A percentile compares a stretch with the other conserved stretches of the same genome.
phyloP scores from a whole-genome alignment of 2,888 invertebrate species.

The Seira ritae region DNA sequence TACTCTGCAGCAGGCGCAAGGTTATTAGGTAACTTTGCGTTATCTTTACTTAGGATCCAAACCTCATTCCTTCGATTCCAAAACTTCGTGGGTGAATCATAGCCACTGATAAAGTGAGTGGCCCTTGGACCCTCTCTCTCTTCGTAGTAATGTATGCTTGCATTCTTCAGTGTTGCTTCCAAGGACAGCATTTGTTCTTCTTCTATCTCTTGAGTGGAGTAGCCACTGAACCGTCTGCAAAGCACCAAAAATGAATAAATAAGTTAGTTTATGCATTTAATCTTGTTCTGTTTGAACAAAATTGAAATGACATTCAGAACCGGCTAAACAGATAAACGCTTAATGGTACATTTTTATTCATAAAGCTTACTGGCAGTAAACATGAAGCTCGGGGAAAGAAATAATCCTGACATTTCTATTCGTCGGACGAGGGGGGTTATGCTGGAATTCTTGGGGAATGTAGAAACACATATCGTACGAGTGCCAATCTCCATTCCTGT shows the following conservation, averaged over 20 bases:
- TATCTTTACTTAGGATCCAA: constrained; percentile 69
- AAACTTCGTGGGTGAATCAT: constrained; percentile 73
- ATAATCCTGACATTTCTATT: constrained; percentile 67
- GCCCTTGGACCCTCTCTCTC: constrained; percentile 66
- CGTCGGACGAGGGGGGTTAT: constrained; percentile 65
- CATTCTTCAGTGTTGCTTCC: constrained; percentile 51
- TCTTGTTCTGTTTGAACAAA: neutral
- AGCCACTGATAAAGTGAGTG: constrained; percentile 71
- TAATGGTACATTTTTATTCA: neutral
- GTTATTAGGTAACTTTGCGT: constrained; percentile 34
- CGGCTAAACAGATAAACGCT: neutral
- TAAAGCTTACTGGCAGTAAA: constrained; percentile 69
- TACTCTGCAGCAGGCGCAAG: neutral
- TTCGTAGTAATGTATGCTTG: constrained; percentile 66
- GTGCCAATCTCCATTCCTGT: constrained; percentile 70
- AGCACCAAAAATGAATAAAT: constrained; percentile 2
- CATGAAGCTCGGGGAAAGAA: constrained; percentile 67
- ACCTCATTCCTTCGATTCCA: constrained; percentile 74
- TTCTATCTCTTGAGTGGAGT: constrained; percentile 66
- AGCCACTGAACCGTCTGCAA: constrained; percentile 71
- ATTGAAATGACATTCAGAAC: neutral
- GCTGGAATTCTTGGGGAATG: constrained; percentile 68
- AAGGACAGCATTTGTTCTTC: constrained; percentile 65
- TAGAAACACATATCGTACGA: constrained; percentile 73
- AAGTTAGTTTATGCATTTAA: neutral